Conservation (phyloP, 2,888 invertebrate species). For the Cosmopolites sordidus region DNA sequence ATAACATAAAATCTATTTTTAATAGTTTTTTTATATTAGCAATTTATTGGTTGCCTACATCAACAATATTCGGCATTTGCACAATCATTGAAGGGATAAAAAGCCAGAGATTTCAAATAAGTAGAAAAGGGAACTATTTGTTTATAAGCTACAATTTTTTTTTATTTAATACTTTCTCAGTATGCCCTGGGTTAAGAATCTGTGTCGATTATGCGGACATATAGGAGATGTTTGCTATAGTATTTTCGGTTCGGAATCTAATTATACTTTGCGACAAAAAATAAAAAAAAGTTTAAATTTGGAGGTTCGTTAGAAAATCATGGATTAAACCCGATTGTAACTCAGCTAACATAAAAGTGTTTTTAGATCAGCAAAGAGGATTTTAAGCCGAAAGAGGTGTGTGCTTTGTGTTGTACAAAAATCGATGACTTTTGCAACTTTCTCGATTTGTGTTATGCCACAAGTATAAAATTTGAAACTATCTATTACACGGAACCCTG, state of each 20-base stretch:
- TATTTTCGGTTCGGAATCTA: conserved; percentile 39
- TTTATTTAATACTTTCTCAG: too few species aligned
- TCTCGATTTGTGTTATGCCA: conserved; percentile 39
- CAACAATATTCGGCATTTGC: too few species aligned
- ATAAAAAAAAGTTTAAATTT: conserved; percentile 45
- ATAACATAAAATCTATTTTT: too few species aligned
- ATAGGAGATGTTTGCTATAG: conserved; percentile 39
- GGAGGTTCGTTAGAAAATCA: conserved; percentile 35
- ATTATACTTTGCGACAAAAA: conserved; percentile 40
- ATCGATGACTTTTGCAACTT: conserved; percentile 44
- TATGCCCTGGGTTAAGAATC: conserved; percentile 38
- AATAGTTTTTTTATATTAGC: too few species aligned
- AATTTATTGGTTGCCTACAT: too few species aligned
- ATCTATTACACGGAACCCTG: conserved; percentile 26
- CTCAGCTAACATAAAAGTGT: background rate
- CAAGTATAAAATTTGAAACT: conserved; percentile 44
- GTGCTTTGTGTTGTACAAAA: conserved; percentile 43
- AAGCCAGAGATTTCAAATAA: too few species aligned
- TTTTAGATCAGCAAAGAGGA: conserved; percentile 43
- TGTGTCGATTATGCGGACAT: conserved; percentile 44
- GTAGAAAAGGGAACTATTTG: too few species aligned
- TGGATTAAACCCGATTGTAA: too few species aligned
- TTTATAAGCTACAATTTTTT: too few species aligned
- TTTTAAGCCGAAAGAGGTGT: conserved; percentile 46
- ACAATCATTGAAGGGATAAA: too few species aligned